Conservation (phyloP, 2,113 vertebrate genomes). For the Odocoileus hemionus region DNA sequence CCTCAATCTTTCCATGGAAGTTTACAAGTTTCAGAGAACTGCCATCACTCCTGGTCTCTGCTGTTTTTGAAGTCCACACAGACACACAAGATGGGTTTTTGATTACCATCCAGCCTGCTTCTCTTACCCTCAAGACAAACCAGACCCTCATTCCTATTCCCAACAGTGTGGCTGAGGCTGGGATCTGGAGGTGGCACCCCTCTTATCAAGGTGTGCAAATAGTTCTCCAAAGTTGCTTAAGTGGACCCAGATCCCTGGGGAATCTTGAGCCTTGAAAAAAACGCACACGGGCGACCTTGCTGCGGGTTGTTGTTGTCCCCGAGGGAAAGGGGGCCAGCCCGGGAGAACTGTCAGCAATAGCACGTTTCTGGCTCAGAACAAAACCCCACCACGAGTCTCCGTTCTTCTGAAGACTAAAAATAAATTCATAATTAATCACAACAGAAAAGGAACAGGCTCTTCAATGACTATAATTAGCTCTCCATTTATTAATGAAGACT, state of each 20-base stretch:
- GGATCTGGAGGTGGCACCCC: background rate
- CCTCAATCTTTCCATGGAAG: background rate
- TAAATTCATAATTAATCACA: conserved; percentile 68
- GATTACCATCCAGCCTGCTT: background rate
- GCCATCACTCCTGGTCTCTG: background rate
- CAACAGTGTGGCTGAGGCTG: background rate
- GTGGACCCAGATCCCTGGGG: background rate
- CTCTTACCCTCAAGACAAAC: background rate
- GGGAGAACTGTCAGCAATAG: background rate
- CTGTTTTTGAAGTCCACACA: background rate
- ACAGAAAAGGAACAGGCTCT: conserved; percentile 62
- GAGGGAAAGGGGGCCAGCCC: background rate
- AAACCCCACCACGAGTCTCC: background rate
- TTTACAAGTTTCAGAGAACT: background rate
- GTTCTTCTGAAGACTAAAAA: conserved; percentile 69
- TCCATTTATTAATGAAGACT: conserved; percentile 58
- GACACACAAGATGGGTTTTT: background rate
- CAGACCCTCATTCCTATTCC: background rate
- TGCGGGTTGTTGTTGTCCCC: background rate
- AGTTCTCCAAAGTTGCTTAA: background rate
- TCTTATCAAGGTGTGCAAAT: background rate
- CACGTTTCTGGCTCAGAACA: conserved; percentile 33
- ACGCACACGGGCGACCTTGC: background rate
- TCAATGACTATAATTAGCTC: conserved; percentile 69
- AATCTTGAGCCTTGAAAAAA: background rate